Conservation (phyloP, 2,113 vertebrate genomes). For the Paramisgurnus dabryanus region DNA sequence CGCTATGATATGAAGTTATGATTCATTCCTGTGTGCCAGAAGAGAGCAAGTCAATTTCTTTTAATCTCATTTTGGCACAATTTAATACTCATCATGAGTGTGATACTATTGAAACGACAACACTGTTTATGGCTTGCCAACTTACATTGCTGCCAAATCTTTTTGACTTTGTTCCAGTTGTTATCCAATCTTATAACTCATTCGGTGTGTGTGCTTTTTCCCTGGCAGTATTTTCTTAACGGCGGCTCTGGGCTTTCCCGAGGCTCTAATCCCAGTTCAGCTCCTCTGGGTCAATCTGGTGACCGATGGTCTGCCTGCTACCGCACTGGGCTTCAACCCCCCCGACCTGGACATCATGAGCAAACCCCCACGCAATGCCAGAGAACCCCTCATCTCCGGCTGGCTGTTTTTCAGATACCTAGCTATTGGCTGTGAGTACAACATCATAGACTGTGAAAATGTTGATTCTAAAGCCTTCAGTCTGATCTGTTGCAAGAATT, state of each 20-base stretch:
- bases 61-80: not conserved
- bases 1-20: not conserved
- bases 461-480: not conserved
- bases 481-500: not conserved
- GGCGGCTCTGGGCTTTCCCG: constrained; percentile 94
- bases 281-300: constrained; percentile 98
- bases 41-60: not conserved
- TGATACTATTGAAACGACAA: not conserved
- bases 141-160: not conserved
- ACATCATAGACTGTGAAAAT: not conserved
- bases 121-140: not conserved
- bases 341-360: constrained; percentile 98
- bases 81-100: not conserved
- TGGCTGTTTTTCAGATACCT: constrained; percentile 99
- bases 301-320: constrained; percentile 94
- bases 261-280: constrained; percentile 96
- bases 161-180: constrained; percentile 34
- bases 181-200: not conserved
- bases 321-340: constrained; percentile 95
- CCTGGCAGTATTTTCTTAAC: constrained; percentile 92
- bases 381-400: constrained; percentile 94
- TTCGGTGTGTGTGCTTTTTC: not conserved
- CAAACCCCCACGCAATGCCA: constrained; percentile 93
- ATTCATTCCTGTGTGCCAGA: not conserved
- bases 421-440: constrained; percentile 91